phyloP scores from a whole-genome alignment of 2,888 invertebrate genomes.

The Coelogynopora nodosa region DNA sequence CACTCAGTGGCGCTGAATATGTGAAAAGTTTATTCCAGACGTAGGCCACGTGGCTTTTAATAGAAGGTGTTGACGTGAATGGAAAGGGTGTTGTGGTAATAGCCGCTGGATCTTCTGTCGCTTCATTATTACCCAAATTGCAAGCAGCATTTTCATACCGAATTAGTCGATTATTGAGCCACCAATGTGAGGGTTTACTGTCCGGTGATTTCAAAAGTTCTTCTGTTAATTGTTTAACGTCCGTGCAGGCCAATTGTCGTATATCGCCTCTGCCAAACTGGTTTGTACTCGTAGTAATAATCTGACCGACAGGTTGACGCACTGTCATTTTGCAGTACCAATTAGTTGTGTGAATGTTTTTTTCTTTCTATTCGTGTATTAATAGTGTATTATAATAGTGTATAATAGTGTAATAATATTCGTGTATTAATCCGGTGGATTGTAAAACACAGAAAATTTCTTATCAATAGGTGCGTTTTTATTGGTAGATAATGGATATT shows the following conservation, averaged over 20 bases:
- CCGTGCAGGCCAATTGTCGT: neutral
- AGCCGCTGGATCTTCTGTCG: neutral
- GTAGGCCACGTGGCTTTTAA: neutral
- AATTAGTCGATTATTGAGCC: neutral
- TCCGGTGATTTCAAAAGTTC: neutral
- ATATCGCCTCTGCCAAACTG: neutral
- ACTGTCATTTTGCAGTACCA: too few relatives aligned
- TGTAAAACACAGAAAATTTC: too few relatives aligned
- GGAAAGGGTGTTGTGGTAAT: neutral
- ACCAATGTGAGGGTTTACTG: neutral
- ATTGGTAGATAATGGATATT: too few relatives aligned
- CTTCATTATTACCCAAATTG: neutral
- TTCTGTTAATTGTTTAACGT: neutral
- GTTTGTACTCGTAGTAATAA: too few relatives aligned
- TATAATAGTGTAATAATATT: too few relatives aligned
- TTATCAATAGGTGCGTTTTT: too few relatives aligned
- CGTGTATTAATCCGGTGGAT: too few relatives aligned
- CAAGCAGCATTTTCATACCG: neutral
- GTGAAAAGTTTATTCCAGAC: neutral
- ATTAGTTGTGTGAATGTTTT: too few relatives aligned
- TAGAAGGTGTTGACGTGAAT: neutral
- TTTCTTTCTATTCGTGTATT: too few relatives aligned
- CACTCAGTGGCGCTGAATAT: neutral
- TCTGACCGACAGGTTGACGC: too few relatives aligned
- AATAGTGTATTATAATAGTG: too few relatives aligned